Evolutionary conservation across 2,113 vertebrate genomes (phyloP), one percentile per base, ranked within the genome.

Genomic region (Rhabdornis inornatus): DNA sequence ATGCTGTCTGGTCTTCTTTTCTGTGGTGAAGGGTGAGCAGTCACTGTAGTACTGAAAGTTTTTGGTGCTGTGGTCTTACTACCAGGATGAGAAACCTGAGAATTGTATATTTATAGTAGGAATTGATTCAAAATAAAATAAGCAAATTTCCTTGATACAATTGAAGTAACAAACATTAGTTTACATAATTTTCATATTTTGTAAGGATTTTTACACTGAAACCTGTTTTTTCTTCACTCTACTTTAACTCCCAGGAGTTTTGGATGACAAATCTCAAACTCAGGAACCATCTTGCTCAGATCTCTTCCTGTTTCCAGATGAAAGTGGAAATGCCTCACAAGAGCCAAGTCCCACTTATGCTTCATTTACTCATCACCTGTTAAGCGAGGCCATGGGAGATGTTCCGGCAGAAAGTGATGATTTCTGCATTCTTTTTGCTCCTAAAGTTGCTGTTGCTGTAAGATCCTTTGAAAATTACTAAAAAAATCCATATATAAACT

Each of bases 251-350:
- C 10, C 78, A 99, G 99, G 99, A 66, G 39, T 98, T 77, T 92
- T 97, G n/a, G 98, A 98, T 94, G 98, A 98, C 60, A 97, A 57
- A 40, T 97, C 83, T 82, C 98, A 97, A 31, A 96, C 98, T 91
- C 98, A 97, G 18, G 99, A 99, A 28, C 98, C 98, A 0, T 98
- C 98, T 53, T 98, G 98, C 87, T 99, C 99, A 21, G 99, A 99
- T 96, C 98, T 99, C 57, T 99, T 99, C 98, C 98, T 99, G 61
- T 99, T 99, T 94, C 99, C 99, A 13, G 99, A 99, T 57, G 99
- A 99, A 98, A 99, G 99, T 87, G 99, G 99, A 60, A 99, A 98
- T 63, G 50, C 97, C 14, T 98, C 97, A 49, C 99, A 98, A 86
- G 99, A 99, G 40, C 85, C 98, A 14, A 98, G 98, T 78, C 99